Conservation (phyloP, 1,140 invertebrate genomes). For the Paraescarpia echinospica region DNA sequence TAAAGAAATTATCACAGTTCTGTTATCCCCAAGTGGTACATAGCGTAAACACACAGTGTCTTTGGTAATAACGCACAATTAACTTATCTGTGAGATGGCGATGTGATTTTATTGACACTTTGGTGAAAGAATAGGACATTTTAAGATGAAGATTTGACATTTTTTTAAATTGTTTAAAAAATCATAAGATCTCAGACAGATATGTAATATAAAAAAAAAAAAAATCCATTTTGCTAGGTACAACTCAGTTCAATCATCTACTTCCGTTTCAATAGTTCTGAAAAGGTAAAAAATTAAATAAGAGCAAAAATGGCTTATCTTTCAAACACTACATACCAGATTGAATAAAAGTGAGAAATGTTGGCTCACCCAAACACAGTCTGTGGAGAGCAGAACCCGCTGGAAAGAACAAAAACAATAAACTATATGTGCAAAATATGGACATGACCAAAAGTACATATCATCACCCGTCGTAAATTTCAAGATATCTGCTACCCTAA, state of each 20-base stretch:
- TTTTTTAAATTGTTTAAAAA: neutral
- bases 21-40: no score
- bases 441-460: no score
- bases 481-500: no score
- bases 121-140: no score
- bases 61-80: no score
- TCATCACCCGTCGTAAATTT: no score
- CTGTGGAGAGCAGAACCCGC: neutral
- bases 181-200: neutral
- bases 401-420: neutral
- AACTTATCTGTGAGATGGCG: no score
- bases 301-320: neutral
- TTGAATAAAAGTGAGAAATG: neutral
- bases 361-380: neutral
- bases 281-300: no score
- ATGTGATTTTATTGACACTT: no score
- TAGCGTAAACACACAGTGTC: no score
- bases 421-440: no score
- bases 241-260: neutral
- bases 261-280: no score
- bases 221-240: neutral
- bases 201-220: neutral
- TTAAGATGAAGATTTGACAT: neutral
- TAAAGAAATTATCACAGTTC: neutral
- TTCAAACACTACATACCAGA: neutral